These are phyloP conservation scores for Promerops cafer DNA, from an alignment of 2,113 vertebrate genomes.

Conservation along the genomic window DNA sequence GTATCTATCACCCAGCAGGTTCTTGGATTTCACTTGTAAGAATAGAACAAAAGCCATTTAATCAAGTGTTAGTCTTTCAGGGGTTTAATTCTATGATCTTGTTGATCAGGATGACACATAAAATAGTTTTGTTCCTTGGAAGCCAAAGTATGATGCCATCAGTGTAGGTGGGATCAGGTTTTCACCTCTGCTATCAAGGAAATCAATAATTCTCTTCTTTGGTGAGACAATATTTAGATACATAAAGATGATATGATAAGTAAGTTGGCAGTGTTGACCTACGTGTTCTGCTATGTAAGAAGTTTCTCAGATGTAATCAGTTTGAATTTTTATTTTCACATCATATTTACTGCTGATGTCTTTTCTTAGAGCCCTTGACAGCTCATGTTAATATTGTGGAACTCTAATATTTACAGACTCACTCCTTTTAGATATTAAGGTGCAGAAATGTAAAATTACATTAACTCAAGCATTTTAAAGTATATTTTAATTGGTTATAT, in stretches of 20 bases:
- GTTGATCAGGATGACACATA: neutral
- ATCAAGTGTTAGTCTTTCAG: neutral
- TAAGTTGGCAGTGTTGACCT: neutral
- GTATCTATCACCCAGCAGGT: neutral
- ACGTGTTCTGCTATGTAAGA: neutral
- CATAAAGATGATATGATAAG: neutral
- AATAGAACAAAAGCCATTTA: neutral
- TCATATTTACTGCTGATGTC: neutral
- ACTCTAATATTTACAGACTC: neutral
- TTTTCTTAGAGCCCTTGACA: neutral
- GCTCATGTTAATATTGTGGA: neutral
- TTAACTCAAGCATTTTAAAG: neutral
- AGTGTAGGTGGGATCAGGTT: neutral
- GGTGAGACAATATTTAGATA: neutral
- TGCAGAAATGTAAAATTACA: neutral
- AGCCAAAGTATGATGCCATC: neutral
- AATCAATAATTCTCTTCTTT: neutral
- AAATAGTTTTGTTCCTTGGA: neutral
- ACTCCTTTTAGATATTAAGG: neutral
- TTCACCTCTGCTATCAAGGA: neutral
- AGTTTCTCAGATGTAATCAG: neutral
- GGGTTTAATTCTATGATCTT: neutral
- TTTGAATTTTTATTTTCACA: neutral
- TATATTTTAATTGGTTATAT: neutral
- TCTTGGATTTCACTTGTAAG: neutral